A percentile compares a stretch with the other conserved stretches of the same genome.
These are phyloP conservation scores for Pararge aegeria DNA, from an alignment of 1,140 invertebrate species.

Conservation along the genomic window DNA sequence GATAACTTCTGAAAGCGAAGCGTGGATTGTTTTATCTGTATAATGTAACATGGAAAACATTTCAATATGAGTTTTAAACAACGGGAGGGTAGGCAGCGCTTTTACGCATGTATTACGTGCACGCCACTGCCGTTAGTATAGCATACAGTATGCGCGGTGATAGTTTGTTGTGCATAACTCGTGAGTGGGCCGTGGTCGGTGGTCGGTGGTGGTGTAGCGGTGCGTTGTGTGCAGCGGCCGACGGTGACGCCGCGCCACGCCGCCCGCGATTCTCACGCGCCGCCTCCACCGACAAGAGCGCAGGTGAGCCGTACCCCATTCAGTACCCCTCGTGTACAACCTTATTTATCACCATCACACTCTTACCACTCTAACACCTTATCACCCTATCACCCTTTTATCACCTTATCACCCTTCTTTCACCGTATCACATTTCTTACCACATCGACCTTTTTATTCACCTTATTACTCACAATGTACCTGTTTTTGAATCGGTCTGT, in stretches of 20 bases:
- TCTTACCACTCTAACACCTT: background rate
- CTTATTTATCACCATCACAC: background rate
- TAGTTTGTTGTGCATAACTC: constrained; percentile 16
- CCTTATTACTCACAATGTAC: too few relatives aligned
- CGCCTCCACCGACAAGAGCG: constrained; percentile 70
- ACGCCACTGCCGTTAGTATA: background rate
- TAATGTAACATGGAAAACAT: too few relatives aligned
- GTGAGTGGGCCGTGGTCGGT: constrained; percentile 22
- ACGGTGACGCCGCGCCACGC: constrained; percentile 56
- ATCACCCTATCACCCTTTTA: background rate
- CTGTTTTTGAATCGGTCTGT: too few relatives aligned
- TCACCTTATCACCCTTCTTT: too few relatives aligned
- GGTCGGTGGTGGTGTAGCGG: constrained; percentile 31
- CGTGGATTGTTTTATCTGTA: too few relatives aligned
- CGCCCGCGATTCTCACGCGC: constrained; percentile 73
- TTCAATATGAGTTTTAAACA: too few relatives aligned
- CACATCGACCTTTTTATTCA: too few relatives aligned
- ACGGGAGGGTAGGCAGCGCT: too few relatives aligned
- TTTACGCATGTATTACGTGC: too few relatives aligned
- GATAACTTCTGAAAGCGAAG: too few relatives aligned
- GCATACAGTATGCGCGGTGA: background rate
- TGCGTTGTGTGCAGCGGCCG: constrained; percentile 54
- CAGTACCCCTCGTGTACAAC: background rate
- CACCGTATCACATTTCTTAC: too few relatives aligned
- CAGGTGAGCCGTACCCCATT: constrained; percentile 46